phyloP scores from a whole-genome alignment of 2,113 vertebrate genomes.

The Cyanoderma ruficeps region DNA sequence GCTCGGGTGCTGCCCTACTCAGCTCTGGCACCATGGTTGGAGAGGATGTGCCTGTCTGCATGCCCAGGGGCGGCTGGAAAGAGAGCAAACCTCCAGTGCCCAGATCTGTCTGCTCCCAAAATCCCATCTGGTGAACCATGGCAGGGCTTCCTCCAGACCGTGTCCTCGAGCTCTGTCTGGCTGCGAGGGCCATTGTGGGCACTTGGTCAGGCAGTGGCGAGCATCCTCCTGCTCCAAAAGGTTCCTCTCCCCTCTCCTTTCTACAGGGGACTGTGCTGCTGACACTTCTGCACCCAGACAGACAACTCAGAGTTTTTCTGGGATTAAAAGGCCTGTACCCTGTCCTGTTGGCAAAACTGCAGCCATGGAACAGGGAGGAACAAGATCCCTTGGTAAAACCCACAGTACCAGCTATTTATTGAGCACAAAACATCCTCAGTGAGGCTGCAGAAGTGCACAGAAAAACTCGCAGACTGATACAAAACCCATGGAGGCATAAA shows the following conservation, averaged over 20 bases:
- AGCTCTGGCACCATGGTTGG: not conserved
- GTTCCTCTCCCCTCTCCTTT: not conserved
- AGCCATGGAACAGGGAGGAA: not conserved
- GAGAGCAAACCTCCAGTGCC: not conserved
- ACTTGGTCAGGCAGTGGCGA: not conserved
- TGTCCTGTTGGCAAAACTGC: not conserved
- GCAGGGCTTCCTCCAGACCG: not conserved
- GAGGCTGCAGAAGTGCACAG: not conserved
- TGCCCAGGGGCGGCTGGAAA: not conserved
- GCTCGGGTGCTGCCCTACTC: not conserved
- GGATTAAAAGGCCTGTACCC: rapidly evolving
- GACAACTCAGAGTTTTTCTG: not conserved
- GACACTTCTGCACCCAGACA: not conserved
- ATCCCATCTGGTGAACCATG: slow-evolving; percentile 2
- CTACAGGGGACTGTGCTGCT: not conserved
- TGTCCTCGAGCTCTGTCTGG: not conserved
- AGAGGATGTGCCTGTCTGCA: not conserved
- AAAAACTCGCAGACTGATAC: not conserved
- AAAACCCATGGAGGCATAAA: not conserved
- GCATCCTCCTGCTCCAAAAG: not conserved
- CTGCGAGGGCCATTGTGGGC: rapidly evolving
- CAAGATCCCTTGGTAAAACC: not conserved
- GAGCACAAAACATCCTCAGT: not conserved
- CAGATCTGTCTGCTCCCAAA: slow-evolving; percentile 20
- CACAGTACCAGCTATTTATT: not conserved